phyloP scores from a whole-genome alignment of 1,140 invertebrate species.

The Campoletis sonorensis region DNA sequence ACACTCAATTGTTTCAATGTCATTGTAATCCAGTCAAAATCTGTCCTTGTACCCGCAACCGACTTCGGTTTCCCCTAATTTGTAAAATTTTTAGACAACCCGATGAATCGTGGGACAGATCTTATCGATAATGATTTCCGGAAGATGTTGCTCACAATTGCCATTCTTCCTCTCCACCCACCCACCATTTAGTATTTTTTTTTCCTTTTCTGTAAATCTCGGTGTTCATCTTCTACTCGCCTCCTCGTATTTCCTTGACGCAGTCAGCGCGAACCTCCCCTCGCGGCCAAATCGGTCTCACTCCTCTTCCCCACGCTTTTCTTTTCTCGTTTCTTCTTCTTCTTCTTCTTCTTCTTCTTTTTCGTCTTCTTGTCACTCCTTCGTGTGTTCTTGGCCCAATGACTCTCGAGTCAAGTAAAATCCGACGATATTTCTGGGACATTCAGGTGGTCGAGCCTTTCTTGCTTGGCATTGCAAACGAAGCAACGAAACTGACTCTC shows the following conservation, averaged over 20 bases:
- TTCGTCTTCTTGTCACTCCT: too few species aligned
- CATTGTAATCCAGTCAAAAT: too few species aligned
- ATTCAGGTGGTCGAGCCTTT: constrained; percentile 53
- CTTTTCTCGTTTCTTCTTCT: not conserved
- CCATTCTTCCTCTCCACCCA: not conserved
- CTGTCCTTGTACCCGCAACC: too few species aligned
- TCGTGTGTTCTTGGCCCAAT: constrained; percentile 51
- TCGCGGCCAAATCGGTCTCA: constrained; percentile 23
- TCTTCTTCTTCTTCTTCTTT: not conserved
- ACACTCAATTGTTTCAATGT: too few species aligned
- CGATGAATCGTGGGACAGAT: not conserved
- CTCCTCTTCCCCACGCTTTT: not conserved
- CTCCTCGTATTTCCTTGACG: constrained; percentile 1
- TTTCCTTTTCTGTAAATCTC: too few species aligned
- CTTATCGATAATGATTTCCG: constrained; percentile 63
- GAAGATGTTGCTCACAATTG: constrained; percentile 48
- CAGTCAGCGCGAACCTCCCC: constrained; percentile 15
- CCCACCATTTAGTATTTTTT: not conserved
- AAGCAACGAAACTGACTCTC: constrained; percentile 10
- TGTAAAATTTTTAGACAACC: too few species aligned
- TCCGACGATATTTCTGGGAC: constrained; percentile 62
- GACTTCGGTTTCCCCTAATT: not conserved
- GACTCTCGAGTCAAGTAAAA: constrained; percentile 58
- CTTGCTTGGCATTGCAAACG: constrained; percentile 56
- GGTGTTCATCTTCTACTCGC: constrained; percentile 6